These are phyloP conservation scores for Capra hircus DNA, from an alignment of 2,113 vertebrate genomes.

Conservation along the genomic window DNA sequence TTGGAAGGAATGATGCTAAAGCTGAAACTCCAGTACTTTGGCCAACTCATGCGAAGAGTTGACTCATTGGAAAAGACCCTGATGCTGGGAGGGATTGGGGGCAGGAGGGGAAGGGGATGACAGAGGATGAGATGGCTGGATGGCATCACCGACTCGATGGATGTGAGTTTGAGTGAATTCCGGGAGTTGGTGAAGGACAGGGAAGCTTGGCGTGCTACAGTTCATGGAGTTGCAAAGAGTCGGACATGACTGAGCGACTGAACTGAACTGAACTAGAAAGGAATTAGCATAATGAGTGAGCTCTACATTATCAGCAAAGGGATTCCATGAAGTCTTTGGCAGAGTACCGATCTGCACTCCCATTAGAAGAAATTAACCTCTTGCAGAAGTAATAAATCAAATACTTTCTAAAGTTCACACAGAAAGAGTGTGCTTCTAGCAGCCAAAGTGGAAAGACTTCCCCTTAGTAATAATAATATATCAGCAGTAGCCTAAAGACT, in stretches of 20 bases:
- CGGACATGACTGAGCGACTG: rapidly evolving
- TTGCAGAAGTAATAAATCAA: not conserved
- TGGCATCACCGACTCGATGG: too few relatives aligned
- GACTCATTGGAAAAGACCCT: too few relatives aligned
- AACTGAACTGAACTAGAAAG: not conserved
- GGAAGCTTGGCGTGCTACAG: too few relatives aligned
- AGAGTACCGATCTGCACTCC: not conserved
- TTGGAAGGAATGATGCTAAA: too few relatives aligned
- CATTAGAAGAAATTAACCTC: not conserved
- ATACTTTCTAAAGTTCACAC: not conserved
- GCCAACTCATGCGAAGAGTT: too few relatives aligned
- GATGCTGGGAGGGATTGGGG: too few relatives aligned
- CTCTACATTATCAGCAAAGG: not conserved
- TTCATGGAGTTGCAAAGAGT: too few relatives aligned
- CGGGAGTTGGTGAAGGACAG: too few relatives aligned
- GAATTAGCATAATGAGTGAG: not conserved
- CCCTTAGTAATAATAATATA: not conserved
- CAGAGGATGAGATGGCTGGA: too few relatives aligned
- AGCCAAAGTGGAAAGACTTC: not conserved
- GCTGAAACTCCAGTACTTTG: too few relatives aligned
- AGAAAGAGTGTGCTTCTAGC: not conserved
- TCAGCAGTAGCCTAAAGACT: not conserved
- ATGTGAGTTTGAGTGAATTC: too few relatives aligned
- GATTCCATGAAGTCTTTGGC: not conserved
- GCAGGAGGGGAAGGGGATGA: rapidly evolving